Conservation (phyloP, 2,113 vertebrate species). For the Bufo gargarizans region DNA sequence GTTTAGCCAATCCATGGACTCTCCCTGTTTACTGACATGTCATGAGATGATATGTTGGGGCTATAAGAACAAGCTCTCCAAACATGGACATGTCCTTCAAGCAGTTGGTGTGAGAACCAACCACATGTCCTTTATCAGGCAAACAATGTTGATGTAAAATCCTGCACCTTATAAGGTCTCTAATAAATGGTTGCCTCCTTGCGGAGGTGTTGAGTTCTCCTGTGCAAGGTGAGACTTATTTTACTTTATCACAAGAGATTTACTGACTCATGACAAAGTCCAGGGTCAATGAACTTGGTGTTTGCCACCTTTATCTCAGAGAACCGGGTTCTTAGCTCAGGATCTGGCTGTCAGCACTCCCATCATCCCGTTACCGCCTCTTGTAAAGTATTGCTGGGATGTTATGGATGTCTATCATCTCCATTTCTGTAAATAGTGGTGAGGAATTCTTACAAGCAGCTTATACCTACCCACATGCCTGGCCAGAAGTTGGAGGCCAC, state of each 20-base stretch:
- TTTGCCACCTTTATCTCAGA: not conserved
- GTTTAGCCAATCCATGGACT: no score
- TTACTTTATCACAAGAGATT: not conserved
- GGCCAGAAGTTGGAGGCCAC: not conserved
- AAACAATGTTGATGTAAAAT: not conserved
- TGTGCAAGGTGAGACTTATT: not conserved
- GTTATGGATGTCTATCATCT: conserved; percentile 23
- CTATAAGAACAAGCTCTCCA: not conserved
- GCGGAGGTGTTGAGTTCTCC: not conserved
- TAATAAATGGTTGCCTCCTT: not conserved
- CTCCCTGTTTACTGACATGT: no score
- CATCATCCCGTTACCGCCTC: not conserved
- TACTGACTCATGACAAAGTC: not conserved
- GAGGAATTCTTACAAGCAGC: not conserved
- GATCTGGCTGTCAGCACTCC: conserved; percentile 10
- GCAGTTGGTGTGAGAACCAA: not conserved
- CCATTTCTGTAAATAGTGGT: not conserved
- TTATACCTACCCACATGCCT: not conserved
- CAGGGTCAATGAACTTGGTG: not conserved
- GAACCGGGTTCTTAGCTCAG: not conserved
- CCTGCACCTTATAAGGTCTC: not conserved
- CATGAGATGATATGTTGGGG: no score
- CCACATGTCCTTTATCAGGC: not conserved
- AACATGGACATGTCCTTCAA: not conserved
- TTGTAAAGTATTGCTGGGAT: not conserved